Percentiles rank a stretch among this genome's conserved stretches.
phyloP scores from a whole-genome alignment of 2,797 vertebrate genomes.

The Molossus molossus region DNA sequence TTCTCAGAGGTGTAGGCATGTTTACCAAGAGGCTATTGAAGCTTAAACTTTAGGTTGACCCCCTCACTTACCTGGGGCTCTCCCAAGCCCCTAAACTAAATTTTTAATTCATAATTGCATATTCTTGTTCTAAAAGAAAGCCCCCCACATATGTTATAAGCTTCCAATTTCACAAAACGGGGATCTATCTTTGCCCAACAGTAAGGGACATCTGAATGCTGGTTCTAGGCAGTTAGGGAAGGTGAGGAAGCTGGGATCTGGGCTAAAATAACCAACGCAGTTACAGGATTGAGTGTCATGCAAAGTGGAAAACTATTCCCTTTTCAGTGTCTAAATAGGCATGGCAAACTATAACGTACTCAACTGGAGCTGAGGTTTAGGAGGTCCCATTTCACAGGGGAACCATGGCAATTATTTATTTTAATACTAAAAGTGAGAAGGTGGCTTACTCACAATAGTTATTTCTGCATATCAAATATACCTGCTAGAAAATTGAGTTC shows the following conservation, averaged over 20 bases:
- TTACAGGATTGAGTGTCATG: not conserved
- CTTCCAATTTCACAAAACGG: not conserved
- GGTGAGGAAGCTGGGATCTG: not conserved
- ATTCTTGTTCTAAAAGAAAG: not conserved
- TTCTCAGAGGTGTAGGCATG: not conserved
- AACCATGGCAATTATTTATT: not conserved
- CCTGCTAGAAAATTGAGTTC: conserved; percentile 58
- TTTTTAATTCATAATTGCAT: not conserved
- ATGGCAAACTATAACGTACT: not conserved
- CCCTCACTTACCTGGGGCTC: not conserved
- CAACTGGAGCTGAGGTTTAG: not conserved
- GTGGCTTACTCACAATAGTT: not conserved
- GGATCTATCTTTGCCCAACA: not conserved
- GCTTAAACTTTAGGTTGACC: not conserved
- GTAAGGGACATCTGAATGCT: not conserved
- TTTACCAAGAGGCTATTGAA: not conserved
- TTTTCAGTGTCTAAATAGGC: not conserved
- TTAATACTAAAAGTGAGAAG: not conserved
- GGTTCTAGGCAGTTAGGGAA: not conserved
- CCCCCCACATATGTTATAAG: not conserved
- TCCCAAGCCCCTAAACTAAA: conserved; percentile 27
- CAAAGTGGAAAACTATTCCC: not conserved
- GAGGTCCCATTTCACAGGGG: not conserved
- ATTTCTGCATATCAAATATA: conserved; percentile 35
- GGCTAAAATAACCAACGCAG: not conserved